phyloP scores from a whole-genome alignment of 1,140 invertebrate genomes.

The Amyelois transitella region DNA sequence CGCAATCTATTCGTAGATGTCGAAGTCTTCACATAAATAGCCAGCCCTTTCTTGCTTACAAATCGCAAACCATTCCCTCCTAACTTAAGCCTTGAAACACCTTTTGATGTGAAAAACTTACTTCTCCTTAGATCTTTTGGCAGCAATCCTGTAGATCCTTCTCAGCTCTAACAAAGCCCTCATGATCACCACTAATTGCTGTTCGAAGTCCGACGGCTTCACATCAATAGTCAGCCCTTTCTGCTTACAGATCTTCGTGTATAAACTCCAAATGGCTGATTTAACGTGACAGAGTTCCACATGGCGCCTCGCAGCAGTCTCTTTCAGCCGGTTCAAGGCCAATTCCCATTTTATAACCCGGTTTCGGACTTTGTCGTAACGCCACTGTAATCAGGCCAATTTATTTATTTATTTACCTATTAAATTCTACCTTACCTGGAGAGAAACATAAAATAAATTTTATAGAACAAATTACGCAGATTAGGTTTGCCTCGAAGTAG shows the following conservation, averaged over 20 bases:
- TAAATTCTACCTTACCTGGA: background rate
- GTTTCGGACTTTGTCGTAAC: conserved; percentile 58
- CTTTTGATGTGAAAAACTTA: conserved; percentile 23
- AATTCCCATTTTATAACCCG: conserved; percentile 68
- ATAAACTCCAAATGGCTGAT: conserved; percentile 59
- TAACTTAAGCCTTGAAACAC: no score
- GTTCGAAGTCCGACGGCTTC: conserved; percentile 48
- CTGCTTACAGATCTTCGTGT: conserved; percentile 64
- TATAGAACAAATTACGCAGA: no score
- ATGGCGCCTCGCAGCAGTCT: conserved; percentile 54
- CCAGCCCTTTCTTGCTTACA: no score
- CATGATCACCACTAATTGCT: conserved; percentile 66
- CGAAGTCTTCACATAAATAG: no score
- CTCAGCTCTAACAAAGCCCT: conserved; percentile 56
- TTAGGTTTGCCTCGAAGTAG: no score
- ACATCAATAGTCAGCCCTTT: conserved; percentile 50
- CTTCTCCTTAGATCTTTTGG: conserved; percentile 56
- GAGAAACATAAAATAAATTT: no score
- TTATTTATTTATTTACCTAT: background rate
- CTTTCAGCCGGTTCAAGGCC: conserved; percentile 59
- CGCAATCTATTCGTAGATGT: no score
- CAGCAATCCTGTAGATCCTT: conserved; percentile 57
- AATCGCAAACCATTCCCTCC: no score
- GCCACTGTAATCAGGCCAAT: conserved; percentile 37
- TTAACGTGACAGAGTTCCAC: conserved; percentile 62